Conservation (phyloP, 2,888 invertebrate genomes). For the Agrypnus murinus region DNA sequence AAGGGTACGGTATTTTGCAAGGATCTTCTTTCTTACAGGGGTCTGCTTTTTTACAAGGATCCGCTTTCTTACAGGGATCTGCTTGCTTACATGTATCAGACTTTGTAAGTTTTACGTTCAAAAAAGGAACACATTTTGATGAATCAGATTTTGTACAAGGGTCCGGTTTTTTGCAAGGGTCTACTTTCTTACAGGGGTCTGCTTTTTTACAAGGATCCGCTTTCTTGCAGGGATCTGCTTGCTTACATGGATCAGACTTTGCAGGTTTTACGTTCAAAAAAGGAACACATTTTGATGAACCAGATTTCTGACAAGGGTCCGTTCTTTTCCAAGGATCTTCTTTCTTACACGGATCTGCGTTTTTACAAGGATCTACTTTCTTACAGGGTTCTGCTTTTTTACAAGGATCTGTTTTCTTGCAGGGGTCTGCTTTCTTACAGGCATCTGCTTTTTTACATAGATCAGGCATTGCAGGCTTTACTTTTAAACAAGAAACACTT, state of each 20-base stretch:
- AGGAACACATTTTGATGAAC: no score
- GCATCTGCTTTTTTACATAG: background rate
- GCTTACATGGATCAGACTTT: slow-evolving; percentile 31
- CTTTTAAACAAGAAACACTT: slow-evolving; percentile 36
- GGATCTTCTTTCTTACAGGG: background rate
- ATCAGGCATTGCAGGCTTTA: no score
- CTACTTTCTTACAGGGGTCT: background rate
- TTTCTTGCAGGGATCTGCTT: slow-evolving; percentile 18
- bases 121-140: no score
- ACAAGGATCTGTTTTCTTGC: slow-evolving; percentile 2
- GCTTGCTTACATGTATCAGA: background rate
- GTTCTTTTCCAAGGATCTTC: background rate
- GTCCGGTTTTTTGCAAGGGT: background rate
- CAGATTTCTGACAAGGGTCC: slow-evolving; percentile 1
- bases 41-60: background rate
- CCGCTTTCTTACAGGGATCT: background rate
- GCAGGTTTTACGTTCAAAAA: no score
- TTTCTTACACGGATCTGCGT: slow-evolving; percentile 6
- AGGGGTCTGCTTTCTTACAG: background rate
- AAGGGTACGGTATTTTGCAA: background rate
- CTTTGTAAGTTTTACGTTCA: no score
- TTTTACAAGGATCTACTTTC: slow-evolving; percentile 51
- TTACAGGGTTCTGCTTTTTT: slow-evolving; percentile 20
- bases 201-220: background rate
- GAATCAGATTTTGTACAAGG: background rate